phyloP scores from a whole-genome alignment of 2,113 vertebrate species.

The Gambusia holbrooki region DNA sequence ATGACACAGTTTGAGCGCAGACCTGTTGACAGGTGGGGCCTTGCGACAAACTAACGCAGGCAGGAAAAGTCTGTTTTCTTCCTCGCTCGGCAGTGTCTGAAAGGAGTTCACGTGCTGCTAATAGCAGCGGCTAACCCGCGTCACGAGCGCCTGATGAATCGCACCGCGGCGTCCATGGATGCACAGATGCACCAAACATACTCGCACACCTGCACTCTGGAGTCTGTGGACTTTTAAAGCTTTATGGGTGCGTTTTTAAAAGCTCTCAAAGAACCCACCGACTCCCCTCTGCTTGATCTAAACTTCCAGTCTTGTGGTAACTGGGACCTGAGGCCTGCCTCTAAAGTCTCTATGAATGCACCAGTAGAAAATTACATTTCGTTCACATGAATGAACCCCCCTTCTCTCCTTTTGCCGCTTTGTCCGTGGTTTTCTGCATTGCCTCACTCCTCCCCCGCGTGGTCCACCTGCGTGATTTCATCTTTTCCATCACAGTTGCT shows the following conservation, averaged over 20 bases:
- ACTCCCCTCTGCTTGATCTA: conserved; percentile 23
- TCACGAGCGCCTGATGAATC: conserved; percentile 22
- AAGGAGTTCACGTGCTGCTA: conserved; percentile 14
- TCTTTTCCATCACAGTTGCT: conserved; percentile 34
- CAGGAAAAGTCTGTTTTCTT: conserved; percentile 49
- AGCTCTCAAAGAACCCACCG: conserved; percentile 6
- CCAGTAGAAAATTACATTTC: conserved; percentile 67
- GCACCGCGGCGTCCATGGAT: background rate
- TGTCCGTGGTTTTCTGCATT: conserved; percentile 5
- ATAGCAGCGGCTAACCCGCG: conserved; percentile 39
- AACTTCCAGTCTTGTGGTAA: conserved; percentile 42
- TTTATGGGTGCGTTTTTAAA: background rate
- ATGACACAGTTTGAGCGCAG: conserved; percentile 35
- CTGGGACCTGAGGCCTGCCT: conserved; percentile 49
- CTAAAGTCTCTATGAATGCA: conserved; percentile 57
- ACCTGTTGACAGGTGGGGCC: conserved; percentile 44
- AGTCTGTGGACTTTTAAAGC: background rate
- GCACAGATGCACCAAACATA: background rate
- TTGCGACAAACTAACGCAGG: conserved; percentile 47
- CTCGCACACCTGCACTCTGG: conserved; percentile 1
- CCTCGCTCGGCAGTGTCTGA: conserved; percentile 38
- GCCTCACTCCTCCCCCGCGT: background rate
- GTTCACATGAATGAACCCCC: conserved; percentile 38
- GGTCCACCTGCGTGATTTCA: conserved; percentile 8
- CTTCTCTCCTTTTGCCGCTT: background rate